Conservation (phyloP, 2,113 vertebrate species). For the Megalops atlanticus region DNA sequence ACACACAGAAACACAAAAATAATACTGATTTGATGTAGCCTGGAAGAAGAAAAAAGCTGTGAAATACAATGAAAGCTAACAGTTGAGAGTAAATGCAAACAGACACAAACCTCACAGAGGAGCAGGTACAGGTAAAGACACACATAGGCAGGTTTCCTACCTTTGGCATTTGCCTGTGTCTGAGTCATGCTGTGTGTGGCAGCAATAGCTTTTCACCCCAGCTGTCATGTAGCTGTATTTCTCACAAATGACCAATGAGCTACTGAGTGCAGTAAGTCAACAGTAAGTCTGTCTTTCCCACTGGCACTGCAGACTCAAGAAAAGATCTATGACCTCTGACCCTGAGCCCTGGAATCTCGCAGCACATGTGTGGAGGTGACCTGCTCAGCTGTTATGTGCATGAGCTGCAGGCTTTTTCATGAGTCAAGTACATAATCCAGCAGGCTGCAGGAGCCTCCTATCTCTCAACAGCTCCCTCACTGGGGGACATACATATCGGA, state of each 20-base stretch:
- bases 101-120: no score
- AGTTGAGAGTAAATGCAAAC: no score
- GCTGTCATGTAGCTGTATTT: slow-evolving; percentile 28
- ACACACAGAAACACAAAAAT: background rate
- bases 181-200: no score
- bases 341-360: background rate
- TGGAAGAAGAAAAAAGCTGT: no score
- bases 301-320: no score
- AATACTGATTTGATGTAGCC: background rate
- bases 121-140: no score
- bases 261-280: slow-evolving; percentile 1
- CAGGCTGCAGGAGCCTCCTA: background rate
- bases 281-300: no score
- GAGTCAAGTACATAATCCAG: background rate
- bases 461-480: background rate
- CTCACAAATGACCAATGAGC: slow-evolving; percentile 32
- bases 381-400: no score
- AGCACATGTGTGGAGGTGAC: background rate
- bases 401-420: background rate
- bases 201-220: no score
- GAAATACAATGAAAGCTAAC: no score
- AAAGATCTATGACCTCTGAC: background rate
- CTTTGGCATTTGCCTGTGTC: no score
- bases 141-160: no score
- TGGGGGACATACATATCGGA: background rate